Percentiles rank a stretch among this genome's conserved stretches.
Evolutionary conservation across 2,113 vertebrate genomes (phyloP).

Genomic region (Xenotilapia longispinis): DNA sequence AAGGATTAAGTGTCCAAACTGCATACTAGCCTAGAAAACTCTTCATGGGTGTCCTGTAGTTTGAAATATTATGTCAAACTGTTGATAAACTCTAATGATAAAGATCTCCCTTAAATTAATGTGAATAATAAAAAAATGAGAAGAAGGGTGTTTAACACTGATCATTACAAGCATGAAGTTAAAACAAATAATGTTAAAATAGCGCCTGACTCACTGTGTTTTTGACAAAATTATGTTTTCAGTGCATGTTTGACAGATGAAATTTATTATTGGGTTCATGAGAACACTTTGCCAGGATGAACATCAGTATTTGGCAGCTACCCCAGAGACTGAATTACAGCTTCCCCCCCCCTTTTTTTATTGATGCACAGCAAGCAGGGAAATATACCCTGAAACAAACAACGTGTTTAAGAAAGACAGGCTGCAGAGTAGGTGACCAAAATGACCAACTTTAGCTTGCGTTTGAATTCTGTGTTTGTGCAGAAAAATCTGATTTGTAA

Average conservation of each 20-base stretch:
- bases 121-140: neutral
- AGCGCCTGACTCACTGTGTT: neutral
- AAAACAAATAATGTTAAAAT: neutral
- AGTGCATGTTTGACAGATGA: neutral
- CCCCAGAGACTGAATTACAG: neutral
- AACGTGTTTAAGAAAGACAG: neutral
- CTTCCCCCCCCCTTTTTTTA: neutral
- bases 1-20: neutral
- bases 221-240: neutral
- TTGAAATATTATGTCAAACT: neutral
- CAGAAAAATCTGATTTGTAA: neutral
- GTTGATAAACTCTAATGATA: neutral
- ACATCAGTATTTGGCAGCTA: neutral
- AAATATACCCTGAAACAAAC: neutral
- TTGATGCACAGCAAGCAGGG: neutral
- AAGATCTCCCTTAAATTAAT: neutral
- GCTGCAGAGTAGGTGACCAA: neutral
- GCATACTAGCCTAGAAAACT: neutral
- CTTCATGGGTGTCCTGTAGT: neutral
- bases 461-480: neutral
- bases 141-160: neutral
- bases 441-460: neutral
- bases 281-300: neutral
- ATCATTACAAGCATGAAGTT: neutral
- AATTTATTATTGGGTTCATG: neutral